Percentiles rank a stretch among this genome's conserved stretches.
These are phyloP conservation scores for Squalus acanthias DNA, from an alignment of 2,797 vertebrate genomes.

Conservation along the genomic window DNA sequence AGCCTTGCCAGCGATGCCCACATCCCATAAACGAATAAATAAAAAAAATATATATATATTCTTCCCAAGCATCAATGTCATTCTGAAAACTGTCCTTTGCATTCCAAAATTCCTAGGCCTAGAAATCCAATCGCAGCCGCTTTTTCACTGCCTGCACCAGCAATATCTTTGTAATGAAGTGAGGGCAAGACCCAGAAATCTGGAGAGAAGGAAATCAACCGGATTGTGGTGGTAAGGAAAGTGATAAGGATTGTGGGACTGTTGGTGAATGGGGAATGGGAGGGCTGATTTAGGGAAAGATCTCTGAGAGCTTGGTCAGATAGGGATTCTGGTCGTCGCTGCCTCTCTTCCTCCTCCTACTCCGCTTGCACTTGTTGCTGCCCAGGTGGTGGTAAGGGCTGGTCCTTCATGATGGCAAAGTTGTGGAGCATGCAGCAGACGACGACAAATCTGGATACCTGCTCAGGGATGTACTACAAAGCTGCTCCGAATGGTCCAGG, in stretches of 20 bases:
- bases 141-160: no score
- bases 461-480: not conserved
- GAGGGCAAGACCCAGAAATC: not conserved
- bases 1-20: no score
- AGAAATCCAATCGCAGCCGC: no score
- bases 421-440: not conserved
- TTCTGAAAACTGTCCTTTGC: no score
- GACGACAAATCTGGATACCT: not conserved
- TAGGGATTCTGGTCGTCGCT: not conserved
- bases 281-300: not conserved
- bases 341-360: no score
- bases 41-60: no score
- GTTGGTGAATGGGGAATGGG: not conserved
- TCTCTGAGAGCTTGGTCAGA: not conserved
- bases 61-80: no score
- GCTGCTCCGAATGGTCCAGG: not conserved
- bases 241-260: not conserved
- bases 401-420: not conserved
- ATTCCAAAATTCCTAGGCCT: no score
- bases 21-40: no score
- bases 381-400: not conserved
- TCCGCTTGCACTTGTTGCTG: not conserved
- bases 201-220: not conserved
- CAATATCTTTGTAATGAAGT: not conserved
- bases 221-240: not conserved